Evolutionary conservation across 2,113 vertebrate genomes (phyloP), one percentile per base, ranked within the genome.

Genomic region (Charina bottae): DNA sequence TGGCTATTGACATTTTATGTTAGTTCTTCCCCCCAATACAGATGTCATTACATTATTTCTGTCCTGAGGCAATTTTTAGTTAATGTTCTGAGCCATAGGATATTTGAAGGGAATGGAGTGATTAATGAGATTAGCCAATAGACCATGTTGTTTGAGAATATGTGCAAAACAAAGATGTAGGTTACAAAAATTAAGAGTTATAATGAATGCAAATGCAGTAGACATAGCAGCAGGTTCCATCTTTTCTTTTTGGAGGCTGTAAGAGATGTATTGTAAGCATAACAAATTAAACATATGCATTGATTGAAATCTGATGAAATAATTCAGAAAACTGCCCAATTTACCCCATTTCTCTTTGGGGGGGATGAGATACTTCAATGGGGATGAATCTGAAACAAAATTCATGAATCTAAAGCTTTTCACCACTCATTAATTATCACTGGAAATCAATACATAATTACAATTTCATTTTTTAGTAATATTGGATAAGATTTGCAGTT

Each of bases 101-200:
- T 26, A 23, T 28, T 62, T 54, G 7, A 49, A 55, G 3, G 0
- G 0, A 1, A 90, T 83, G 0, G 26, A 28, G 87, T 28, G 26
- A 24, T 6, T 42, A 78, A 54, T 33, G 33, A 91, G 6, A 26
- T 37, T 37, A 17, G 55, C 28, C 28, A 37, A 64, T 2, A 1
- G 92, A 59, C 2, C 53, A 58, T 11, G 89, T 1, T 60, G 10
- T 37, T 89, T 94, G 42, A 53, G 6, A 89, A 5, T 87, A 6
- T 68, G 12, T 0, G 84, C 46, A 94, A 83, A 90, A 88, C 28
- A 93, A 88, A 90, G 83, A 0, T 59, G 88, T 94, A 33, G 0
- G 15, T 86, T 91, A 2, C 19, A 68, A 56, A n/a, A 9, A 91
- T 46, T 28, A 90, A 92, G 26, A 91, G 89, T 92, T 84, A 91